Evolutionary conservation across 2,113 vertebrate genomes (phyloP).

Genomic region (Eonycteris spelaea): DNA sequence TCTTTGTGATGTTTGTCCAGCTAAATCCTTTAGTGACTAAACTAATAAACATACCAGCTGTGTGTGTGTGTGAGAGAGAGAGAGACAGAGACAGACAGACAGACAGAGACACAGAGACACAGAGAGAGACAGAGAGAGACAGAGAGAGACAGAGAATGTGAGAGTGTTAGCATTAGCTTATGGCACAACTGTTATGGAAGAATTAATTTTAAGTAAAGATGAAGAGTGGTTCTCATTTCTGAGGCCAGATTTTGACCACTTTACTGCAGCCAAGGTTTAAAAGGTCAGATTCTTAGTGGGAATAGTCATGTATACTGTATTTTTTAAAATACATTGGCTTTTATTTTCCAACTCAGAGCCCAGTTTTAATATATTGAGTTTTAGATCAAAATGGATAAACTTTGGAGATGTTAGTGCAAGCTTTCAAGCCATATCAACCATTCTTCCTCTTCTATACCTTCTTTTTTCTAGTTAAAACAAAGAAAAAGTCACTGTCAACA

Average conservation of each 20-base stretch:
- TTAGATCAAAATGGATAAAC: neutral
- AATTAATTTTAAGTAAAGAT: conserved; percentile 63
- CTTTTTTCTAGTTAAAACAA: neutral
- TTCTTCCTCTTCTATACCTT: neutral
- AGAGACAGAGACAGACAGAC: neutral
- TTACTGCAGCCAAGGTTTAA: conserved; percentile 1
- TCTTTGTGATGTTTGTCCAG: conserved; percentile 87
- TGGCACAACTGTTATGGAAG: conserved; percentile 21
- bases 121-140: neutral
- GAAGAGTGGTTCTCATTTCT: conserved; percentile 62
- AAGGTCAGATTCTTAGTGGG: conserved; percentile 27
- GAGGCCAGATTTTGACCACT: conserved; percentile 44
- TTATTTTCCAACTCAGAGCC: neutral
- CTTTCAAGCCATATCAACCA: neutral
- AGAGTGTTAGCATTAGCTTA: neutral
- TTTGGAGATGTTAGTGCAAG: conserved; percentile 27
- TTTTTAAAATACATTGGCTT: conserved; percentile 1
- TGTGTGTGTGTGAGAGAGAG: conserved; percentile 58
- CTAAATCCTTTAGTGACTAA: conserved; percentile 83
- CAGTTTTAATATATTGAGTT: conserved; percentile 36
- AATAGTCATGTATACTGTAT: neutral
- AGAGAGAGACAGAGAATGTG: conserved; percentile 1
- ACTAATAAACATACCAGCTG: conserved; percentile 78
- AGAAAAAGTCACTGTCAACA: neutral
- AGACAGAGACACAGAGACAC: neutral